These are phyloP conservation scores for Myotis vivesi DNA, from an alignment of 2,797 vertebrate species.

Conservation along the genomic window DNA sequence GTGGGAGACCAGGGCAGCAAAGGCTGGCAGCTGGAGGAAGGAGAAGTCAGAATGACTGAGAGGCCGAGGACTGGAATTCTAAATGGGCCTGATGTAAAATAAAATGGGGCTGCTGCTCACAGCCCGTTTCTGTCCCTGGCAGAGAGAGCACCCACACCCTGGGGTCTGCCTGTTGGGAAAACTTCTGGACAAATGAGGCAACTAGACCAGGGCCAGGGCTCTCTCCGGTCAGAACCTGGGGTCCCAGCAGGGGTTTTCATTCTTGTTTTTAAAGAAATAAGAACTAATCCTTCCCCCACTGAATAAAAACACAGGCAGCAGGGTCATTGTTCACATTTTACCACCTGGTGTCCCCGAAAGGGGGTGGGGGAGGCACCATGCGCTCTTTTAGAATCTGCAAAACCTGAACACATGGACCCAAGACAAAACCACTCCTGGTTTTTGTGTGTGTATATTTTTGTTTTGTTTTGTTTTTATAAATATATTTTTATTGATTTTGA, in stretches of 20 bases:
- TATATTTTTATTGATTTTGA: too few relatives aligned
- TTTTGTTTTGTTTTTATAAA: too few relatives aligned
- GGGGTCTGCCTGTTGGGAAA: background rate
- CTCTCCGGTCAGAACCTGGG: background rate
- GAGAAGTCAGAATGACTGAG: background rate
- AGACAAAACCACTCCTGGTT: background rate
- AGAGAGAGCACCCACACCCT: background rate
- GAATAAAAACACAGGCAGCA: background rate
- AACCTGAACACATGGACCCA: background rate
- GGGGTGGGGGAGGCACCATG: accelerated
- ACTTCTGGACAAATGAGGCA: background rate
- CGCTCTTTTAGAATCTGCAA: background rate
- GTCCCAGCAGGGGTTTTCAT: background rate
- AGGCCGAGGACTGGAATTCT: background rate
- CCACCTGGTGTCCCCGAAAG: background rate
- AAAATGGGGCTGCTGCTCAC: background rate
- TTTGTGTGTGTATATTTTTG: too few relatives aligned
- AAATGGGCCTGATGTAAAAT: background rate
- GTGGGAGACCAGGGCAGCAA: background rate
- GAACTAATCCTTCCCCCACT: background rate
- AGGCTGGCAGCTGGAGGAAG: background rate
- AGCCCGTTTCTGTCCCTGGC: background rate
- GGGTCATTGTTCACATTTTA: background rate
- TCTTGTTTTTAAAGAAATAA: background rate
- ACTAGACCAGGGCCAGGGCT: background rate